Percentiles rank a stretch among this genome's conserved stretches.
phyloP scores from a whole-genome alignment of 2,888 invertebrate genomes.

The Parascotia fuliginaria region DNA sequence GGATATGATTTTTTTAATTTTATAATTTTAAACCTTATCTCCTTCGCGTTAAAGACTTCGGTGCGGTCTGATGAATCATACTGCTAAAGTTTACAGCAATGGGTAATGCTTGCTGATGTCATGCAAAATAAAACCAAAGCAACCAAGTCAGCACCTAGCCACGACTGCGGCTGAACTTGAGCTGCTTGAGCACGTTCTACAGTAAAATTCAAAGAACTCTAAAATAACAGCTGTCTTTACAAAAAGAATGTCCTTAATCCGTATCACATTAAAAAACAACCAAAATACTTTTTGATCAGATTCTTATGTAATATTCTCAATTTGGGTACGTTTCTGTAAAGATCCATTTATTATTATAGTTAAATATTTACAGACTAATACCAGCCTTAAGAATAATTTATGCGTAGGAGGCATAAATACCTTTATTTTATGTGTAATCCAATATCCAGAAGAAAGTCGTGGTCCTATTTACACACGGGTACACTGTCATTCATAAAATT shows the following conservation, averaged over 20 bases:
- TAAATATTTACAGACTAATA: conserved; percentile 34
- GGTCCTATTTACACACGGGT: conserved; percentile 79
- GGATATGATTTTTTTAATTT: conserved; percentile 10
- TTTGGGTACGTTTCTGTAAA: conserved; percentile 29
- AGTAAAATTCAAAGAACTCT: conserved; percentile 58
- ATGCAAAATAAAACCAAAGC: conserved; percentile 59
- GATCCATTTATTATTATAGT: conserved; percentile 23
- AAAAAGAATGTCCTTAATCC: conserved; percentile 42
- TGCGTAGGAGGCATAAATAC: conserved; percentile 81
- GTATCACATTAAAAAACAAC: conserved; percentile 34
- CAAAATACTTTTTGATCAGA: conserved; percentile 46
- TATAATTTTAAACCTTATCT: conserved; percentile 36
- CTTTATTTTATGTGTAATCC: conserved; percentile 84
- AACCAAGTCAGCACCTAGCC: conserved; percentile 43
- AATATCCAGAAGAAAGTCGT: conserved; percentile 82
- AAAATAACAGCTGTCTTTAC: conserved; percentile 50
- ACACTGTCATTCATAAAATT: conserved; percentile 80
- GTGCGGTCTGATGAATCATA: conserved; percentile 67
- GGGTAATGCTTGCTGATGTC: conserved; percentile 78
- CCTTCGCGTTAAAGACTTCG: conserved; percentile 39
- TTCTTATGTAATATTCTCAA: conserved; percentile 77
- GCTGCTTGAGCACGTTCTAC: conserved; percentile 47
- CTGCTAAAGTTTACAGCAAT: conserved; percentile 68
- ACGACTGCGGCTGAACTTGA: conserved; percentile 34
- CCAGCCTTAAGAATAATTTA: conserved; percentile 51